Evolutionary conservation across 2,888 invertebrate species (phyloP), one percentile per base, ranked within the genome.

Genomic region (Perithous albicinctus): DNA sequence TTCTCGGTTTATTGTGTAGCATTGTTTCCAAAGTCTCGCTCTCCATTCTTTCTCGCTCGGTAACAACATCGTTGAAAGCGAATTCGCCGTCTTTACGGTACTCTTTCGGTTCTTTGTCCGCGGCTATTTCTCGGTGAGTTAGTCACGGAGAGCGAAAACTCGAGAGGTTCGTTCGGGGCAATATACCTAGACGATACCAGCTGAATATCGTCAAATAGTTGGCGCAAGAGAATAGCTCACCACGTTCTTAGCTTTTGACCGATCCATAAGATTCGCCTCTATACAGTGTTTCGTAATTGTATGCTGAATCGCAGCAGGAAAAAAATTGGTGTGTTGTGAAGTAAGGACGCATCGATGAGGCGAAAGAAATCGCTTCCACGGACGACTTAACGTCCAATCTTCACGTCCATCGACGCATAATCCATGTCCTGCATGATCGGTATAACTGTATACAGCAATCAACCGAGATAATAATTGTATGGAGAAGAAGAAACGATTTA

Each of bases 401-500:
- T 51, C 26, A 38, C 32, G 56, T 70, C 64, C 18, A 54, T 73
- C 77, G 77, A 63, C 38, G 73, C 73, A 59, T 56, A 63, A 48
- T 77, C 59, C 10, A 23, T 61, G 66, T 73, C 43, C 29, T 54
- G 74, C 66, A 46, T 41, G 77, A 78, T 64, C 56, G 54, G 56
- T 26, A 26, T 51, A 51, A 69, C 69, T 54, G 23, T 41, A 29
- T 56, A 70, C 41, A 54, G 26, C 54, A 12, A 56, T 56, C 64
- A 74, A 78, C 54, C 66, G 41, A 43, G 74, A 82, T 72, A 48
- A 82, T 84, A 80, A 82, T 83, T 73, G 18, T 70, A 84, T 85
- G 84, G 81, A 82, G 80, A 85, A 80, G 83, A 84, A 84, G 85
- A 85, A 83, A 74, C 83, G 78, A 83, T 87, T 86, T 86, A 85